Base-by-base conservation (phyloP, 2,888 invertebrate species). In the Oligia strigilis region DNA sequence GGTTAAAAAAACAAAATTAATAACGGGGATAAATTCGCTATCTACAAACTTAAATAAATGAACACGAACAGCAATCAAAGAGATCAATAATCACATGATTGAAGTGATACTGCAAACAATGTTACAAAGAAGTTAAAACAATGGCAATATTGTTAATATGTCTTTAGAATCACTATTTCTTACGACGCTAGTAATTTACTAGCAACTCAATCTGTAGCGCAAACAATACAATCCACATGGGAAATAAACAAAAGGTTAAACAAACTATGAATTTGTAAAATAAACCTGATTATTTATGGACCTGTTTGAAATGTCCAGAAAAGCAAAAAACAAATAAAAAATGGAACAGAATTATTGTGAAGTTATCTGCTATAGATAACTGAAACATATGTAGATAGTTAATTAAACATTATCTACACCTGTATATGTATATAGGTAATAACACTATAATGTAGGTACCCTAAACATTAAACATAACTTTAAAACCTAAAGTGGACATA, bases 191-290 rank as follows among this genome's bases (percentile, higher is more conserved):
- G 13, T 46, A 46, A 80, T 74, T 29, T 58, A 67, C 40, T 65
- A 70, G 55, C 62, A 23, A 72, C 66, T 79, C 80, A 84, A 84
- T 79, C n/a, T 55, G 40, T 49, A 62, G 11, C 14, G 40, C 46
- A 67, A 80, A 84, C 72, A 72, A 84, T 84, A 84, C 66, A 81
- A 80, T n/a, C 72, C 84, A n/a, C 49, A 40, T 40, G 72, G 66
- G 80, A 72, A 66, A 81, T 66, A 66, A 55, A 62, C 17, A 66
- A 64, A 64, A 69, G 67, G 46, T 49, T 62, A 40, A 29, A 62
- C 62, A 46, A 82, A 65, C 62, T 8, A 75, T 36, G 58, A 80
- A 66, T 66, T 65, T 36, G n/a, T 43, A 29, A 55, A 29, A 71
- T 4, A 64, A 36, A 19, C 5, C n/a, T n/a, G 23, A 46, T 19